Evolutionary conservation across 2,113 vertebrate genomes (phyloP), one percentile per base, ranked within the genome.

Genomic region (Andinoacara biseriatus): DNA sequence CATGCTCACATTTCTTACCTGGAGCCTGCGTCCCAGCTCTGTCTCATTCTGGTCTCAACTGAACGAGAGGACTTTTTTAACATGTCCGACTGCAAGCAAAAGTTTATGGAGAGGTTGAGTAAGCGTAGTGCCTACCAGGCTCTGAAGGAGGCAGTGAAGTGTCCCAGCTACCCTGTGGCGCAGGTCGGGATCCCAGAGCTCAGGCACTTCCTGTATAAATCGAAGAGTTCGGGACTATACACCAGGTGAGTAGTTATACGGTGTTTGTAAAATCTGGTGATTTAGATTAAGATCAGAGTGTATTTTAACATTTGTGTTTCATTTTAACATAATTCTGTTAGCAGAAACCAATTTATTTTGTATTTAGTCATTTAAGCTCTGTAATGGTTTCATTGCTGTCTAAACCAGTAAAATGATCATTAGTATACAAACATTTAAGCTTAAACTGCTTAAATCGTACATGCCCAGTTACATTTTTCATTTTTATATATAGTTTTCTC

Each of bases 151-250:
- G 97, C 97, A 0, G 93, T 98, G 26, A 96, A 94, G 83, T 94
- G 90, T 17, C 97, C 97, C 26, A 96, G 93, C 88, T 99, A 99
- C 88, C 96, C 97, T 0, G 96, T 97, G 0, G 89, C 94, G 60
- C 98, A 98, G 88, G 97, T 98, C 62, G 97, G 96, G 90, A 97
- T 99, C 89, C 97, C 97, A 0, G 97, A 99, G 89, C 97, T 99
- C 81, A 93, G 97, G 40, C 98, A 99, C 94, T 99, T 99, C 93
- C 95, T 99, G 89, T 99, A 99, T 93, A 99, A 99, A 89, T 99
- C 98, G 10, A 99, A 98, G 95, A 99, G 98, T 94, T 99, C 98
- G 0, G 98, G 98, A 35, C 96, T 99, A 80, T 99, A 98, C 93
- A 99, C 98, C 94, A 98, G 98, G 98, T 99, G 91, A 95, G 97